Conservation (phyloP, 2,113 vertebrate species). For the Polypterus bichir region DNA sequence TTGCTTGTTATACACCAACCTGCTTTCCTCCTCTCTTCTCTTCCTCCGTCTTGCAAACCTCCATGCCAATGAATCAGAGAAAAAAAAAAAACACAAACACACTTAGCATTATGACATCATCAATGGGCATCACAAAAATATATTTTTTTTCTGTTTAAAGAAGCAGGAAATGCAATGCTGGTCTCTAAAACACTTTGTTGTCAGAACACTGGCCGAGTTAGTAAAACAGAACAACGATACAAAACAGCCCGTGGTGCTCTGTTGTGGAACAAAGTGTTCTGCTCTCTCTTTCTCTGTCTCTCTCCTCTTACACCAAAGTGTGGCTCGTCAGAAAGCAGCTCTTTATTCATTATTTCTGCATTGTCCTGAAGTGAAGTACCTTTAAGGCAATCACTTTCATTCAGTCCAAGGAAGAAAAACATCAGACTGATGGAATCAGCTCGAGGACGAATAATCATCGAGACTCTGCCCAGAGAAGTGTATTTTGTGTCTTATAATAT, state of each 20-base stretch:
- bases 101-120: conserved; percentile 38
- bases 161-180: neutral
- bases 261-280: neutral
- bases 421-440: neutral
- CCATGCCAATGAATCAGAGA: neutral
- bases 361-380: neutral
- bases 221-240: neutral
- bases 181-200: neutral
- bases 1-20: no score
- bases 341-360: neutral
- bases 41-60: neutral
- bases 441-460: neutral
- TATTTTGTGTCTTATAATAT: neutral
- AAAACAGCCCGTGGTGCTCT: neutral
- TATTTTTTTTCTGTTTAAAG: conserved; percentile 14
- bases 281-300: neutral
- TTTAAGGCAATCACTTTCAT: neutral
- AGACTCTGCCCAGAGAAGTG: neutral
- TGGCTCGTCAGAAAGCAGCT: neutral
- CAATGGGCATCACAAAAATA: conserved; percentile 36
- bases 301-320: neutral
- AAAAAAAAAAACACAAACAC: conserved; percentile 19
- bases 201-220: neutral
- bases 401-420: neutral
- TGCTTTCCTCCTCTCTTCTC: no score